Evolutionary conservation across 2,113 vertebrate genomes (phyloP).

Genomic region (Emberiza fucata): DNA sequence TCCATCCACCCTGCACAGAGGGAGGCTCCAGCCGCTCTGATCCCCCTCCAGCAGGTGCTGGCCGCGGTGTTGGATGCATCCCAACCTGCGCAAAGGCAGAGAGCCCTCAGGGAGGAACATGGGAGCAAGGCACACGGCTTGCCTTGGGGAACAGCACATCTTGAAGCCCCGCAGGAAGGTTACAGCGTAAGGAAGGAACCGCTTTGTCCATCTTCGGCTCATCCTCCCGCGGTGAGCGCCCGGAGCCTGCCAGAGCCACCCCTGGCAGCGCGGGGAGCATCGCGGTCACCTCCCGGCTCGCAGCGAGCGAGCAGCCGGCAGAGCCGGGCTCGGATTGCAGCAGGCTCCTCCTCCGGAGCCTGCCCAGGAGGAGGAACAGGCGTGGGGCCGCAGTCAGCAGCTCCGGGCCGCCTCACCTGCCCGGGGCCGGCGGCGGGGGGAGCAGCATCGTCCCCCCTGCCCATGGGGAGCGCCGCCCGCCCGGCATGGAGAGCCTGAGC

Average conservation of each 20-base stretch:
- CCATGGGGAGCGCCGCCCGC: not conserved
- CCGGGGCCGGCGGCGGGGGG: accelerated
- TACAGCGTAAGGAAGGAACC: accelerated
- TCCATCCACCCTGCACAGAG: not conserved
- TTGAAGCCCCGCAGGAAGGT: not conserved
- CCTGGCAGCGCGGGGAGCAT: not conserved
- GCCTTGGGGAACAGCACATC: accelerated
- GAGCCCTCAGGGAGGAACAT: not conserved
- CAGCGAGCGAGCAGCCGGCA: not conserved
- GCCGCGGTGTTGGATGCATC: not conserved
- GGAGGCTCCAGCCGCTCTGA: not conserved
- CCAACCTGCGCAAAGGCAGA: no score
- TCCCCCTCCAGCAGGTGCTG: accelerated
- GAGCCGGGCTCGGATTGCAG: not conserved
- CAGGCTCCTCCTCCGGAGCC: constrained; percentile 32
- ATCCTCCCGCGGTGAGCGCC: accelerated
- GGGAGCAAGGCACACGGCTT: accelerated
- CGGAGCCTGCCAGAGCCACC: not conserved
- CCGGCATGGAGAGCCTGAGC: constrained; percentile 73
- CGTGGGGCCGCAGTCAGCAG: not conserved
- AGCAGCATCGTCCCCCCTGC: not conserved
- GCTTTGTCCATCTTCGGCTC: not conserved
- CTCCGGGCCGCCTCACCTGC: not conserved
- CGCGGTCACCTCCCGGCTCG: not conserved
- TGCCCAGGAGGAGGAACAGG: not conserved